Percentiles rank a stretch among this genome's conserved stretches.
Conservation (phyloP, 2,113 vertebrate species). For the Turdus rufiventris region DNA sequence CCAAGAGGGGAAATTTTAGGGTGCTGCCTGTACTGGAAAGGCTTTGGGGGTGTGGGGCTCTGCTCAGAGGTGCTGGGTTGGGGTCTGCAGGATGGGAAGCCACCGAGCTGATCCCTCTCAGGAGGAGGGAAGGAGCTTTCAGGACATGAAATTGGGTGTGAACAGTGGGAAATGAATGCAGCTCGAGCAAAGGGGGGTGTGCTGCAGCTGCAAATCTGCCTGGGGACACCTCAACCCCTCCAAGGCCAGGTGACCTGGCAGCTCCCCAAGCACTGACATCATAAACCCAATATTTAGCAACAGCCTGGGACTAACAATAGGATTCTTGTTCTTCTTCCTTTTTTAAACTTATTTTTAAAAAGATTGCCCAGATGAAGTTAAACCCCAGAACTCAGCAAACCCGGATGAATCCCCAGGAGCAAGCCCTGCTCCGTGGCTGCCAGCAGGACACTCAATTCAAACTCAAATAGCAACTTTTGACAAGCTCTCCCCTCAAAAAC, state of each 20-base stretch:
- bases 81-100: background rate
- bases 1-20: background rate
- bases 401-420: background rate
- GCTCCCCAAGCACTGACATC: background rate
- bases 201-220: background rate
- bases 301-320: background rate
- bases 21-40: background rate
- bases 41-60: background rate
- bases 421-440: background rate
- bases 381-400: background rate
- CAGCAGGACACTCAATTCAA: background rate
- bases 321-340: background rate
- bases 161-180: background rate
- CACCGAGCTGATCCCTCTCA: background rate
- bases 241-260: background rate
- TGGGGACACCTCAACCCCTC: background rate
- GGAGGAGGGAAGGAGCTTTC: background rate
- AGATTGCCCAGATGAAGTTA: background rate
- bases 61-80: background rate
- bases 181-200: background rate
- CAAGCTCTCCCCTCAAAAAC: background rate
- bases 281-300: rapidly evolving
- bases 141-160: background rate
- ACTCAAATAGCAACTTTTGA: background rate
- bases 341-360: background rate